Evolutionary conservation across 1,140 invertebrate species (phyloP), one percentile per base, ranked within the genome.

Genomic region (Stegodyphus dumicola): DNA sequence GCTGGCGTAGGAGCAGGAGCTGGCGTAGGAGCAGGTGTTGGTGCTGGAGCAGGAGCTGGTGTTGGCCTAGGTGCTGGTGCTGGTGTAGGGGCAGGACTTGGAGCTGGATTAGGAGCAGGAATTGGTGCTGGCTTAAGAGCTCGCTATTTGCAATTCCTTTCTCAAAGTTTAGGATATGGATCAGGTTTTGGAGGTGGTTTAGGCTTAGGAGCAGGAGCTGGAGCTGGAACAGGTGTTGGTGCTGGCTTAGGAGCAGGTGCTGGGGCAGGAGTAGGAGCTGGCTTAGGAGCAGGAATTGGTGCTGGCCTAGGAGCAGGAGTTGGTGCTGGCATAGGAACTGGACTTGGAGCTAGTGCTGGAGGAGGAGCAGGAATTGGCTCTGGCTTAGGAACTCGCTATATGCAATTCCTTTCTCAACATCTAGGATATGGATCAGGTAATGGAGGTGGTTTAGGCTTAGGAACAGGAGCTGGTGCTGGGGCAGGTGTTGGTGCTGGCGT

Each of bases 331-430:
- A 18, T 81, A 65, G 78, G 54, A 7, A n/a, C n/a, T n/a, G n/a
- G n/a, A n/a, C n/a, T 81, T 2, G 78, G 78, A 49, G 17, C 51
- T 15, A 69, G 70, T 49, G 33, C 60, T 11, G 56, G 56, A 53
- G 13, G 74, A 6, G 77, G 56, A 53, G 13, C 67, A 6, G 77
- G 69, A 56, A 17, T 53, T 13, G 64, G 17, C 9, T 15, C 15
- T 1, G 56, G 56, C 56, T 2, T 60, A 15, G 80, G 69, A 13
- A 13, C 71, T 9, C 70, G 69, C 15, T 48, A 6, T 64, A 33
- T 17, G 7, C 64, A 18, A 69, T 53, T 49, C 17, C 56, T 60
- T 9, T 11, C 1, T 60, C 15, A 60, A 15, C 33, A 5, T 5
- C 56, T 2, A 6, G 80, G 70, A 51, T 70, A 66, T 17, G 13